Evolutionary conservation across 2,888 invertebrate species (phyloP), one percentile per base, ranked within the genome.

Genomic region (Microchrysa polita): DNA sequence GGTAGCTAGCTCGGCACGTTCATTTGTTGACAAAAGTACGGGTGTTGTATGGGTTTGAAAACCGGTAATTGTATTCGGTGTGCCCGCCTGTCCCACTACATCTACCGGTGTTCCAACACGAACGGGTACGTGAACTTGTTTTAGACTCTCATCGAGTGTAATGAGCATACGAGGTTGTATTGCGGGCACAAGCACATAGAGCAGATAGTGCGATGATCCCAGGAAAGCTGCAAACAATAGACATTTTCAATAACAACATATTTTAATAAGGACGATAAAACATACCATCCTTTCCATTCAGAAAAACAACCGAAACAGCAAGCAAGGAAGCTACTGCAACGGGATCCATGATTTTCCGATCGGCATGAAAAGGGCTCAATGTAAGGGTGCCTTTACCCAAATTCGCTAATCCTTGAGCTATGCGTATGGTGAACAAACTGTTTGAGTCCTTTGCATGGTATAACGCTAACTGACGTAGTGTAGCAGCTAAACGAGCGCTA

Each of bases 31-130:
- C 71, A 98, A 86, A 67, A 98, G 86, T n/a, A 98, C 97, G 0
- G 98, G 98, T 1, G 97, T 98, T 1, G 96, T 97, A 85, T 98
- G 97, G 0, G 97, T 98, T 85, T 97, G 97, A 80, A 98, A 97
- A 34, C 97, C 97, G 2, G 97, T 97, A 78, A 98, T 98, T 0
- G 97, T 97, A 86, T 98, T 98, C 0, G 97, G 98, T 78, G 96
- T 96, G 48, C 97, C 97, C 1, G 97, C 97, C 86, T 98, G 97
- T 14, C 97, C 97, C 53, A 98, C 97, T 10, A 96, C 95, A 86
- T 98, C 97, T 1, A 98, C 96, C 53, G 97, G 97, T 87, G 93
- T 90, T 81, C 93, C 93, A 74, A 93, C 93, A 77, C 93, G 88
- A 4, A 97, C 96, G 74, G 94, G 92, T 18, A 96, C 94, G 73